phyloP scores from a whole-genome alignment of 2,797 vertebrate species.

The Hephaestus fuliginosus region DNA sequence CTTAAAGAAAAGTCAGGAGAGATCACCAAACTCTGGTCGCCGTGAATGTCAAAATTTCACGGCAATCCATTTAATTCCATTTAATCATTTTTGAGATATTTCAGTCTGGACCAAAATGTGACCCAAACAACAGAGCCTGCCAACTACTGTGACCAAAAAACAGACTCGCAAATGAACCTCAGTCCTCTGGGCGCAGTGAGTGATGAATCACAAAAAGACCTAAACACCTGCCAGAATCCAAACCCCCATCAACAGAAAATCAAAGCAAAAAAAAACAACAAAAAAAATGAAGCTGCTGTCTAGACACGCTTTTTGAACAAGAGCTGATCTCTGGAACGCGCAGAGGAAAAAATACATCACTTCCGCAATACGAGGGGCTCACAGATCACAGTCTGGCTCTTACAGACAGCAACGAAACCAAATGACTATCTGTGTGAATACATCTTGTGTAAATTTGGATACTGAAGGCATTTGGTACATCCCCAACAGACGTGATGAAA shows the following conservation, averaged over 20 bases:
- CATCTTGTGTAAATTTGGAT: neutral
- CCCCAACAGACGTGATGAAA: neutral
- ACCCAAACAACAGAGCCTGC: neutral
- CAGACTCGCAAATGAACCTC: neutral
- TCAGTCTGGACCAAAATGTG: neutral
- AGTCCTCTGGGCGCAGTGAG: neutral
- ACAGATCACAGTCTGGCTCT: neutral
- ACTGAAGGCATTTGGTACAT: neutral
- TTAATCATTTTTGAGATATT: neutral
- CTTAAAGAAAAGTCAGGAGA: neutral
- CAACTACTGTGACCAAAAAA: neutral
- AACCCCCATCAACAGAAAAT: neutral
- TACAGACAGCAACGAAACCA: neutral
- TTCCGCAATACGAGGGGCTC: neutral
- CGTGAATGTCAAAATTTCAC: neutral
- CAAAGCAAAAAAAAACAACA: neutral
- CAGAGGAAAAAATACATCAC: neutral
- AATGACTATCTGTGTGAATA: neutral
- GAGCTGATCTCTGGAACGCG: conserved; percentile 3
- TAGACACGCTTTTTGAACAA: neutral
- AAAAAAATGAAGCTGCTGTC: neutral
- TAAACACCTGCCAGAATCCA: conserved; percentile 9
- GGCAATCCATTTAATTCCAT: neutral
- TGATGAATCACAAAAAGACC: neutral
- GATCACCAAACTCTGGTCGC: neutral